Conservation (phyloP, 2,888 invertebrate genomes). For the Nemotelus pantherinus region DNA sequence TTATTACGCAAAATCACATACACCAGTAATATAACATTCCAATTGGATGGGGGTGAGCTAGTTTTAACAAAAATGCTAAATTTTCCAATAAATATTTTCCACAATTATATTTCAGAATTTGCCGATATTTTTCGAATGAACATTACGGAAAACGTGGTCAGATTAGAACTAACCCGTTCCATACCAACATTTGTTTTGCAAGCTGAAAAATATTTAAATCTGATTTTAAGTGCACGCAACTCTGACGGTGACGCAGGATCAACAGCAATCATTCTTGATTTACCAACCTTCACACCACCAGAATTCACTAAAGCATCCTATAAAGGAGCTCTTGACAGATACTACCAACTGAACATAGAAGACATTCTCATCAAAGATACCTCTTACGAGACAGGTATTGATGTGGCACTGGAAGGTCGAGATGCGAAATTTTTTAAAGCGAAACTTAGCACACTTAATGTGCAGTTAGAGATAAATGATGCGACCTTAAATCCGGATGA, state of each 20-base stretch:
- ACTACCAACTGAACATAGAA: constrained; percentile 17
- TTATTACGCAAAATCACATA: constrained; percentile 47
- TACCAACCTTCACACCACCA: constrained; percentile 14
- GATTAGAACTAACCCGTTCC: neutral
- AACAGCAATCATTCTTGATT: constrained; percentile 13
- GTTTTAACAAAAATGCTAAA: neutral
- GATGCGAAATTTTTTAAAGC: constrained; percentile 29
- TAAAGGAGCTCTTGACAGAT: constrained; percentile 29
- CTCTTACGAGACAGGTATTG: constrained; percentile 7
- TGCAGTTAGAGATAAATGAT: constrained; percentile 13
- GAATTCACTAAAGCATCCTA: constrained; percentile 23
- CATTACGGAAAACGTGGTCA: neutral
- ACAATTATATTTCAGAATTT: neutral
- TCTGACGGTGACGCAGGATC: constrained; percentile 10
- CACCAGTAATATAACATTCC: constrained; percentile 42
- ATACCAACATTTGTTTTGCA: constrained; percentile 1
- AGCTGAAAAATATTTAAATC: constrained; percentile 6
- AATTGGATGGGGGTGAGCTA: constrained; percentile 49
- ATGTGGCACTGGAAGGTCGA: neutral
- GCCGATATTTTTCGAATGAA: neutral
- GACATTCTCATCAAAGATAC: constrained; percentile 7
- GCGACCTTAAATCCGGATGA: constrained; percentile 19
- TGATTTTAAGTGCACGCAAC: constrained; percentile 2
- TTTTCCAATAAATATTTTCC: neutral
- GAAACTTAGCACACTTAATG: neutral